Evolutionary conservation across 2,113 vertebrate genomes (phyloP).

Genomic region (Corythaeola cristata): DNA sequence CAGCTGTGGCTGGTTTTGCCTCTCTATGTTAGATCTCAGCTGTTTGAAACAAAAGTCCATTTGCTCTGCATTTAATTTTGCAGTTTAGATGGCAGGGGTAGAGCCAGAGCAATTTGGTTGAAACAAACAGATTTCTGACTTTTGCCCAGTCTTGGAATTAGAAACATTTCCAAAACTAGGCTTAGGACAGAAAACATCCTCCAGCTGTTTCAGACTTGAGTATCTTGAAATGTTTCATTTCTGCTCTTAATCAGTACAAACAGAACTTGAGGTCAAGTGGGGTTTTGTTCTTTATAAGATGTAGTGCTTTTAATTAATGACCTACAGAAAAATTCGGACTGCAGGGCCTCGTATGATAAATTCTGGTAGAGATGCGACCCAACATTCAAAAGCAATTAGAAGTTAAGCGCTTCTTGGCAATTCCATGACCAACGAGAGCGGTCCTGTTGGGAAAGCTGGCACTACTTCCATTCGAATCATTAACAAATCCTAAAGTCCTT

Average conservation of each 20-base stretch:
- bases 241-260: not conserved
- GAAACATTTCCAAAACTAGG: not conserved
- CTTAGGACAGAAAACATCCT: not conserved
- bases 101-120: not conserved
- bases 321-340: not conserved
- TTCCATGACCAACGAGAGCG: not conserved
- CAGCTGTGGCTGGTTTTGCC: not conserved
- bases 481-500: fast-evolving
- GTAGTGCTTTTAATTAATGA: not conserved
- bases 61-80: not conserved
- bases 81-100: not conserved
- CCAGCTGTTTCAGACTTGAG: not conserved
- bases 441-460: not conserved
- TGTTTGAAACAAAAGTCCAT: not conserved
- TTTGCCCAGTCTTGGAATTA: not conserved
- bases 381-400: not conserved
- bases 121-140: not conserved
- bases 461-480: not conserved
- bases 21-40: not conserved
- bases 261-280: not conserved
- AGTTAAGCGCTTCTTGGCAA: not conserved
- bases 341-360: not conserved
- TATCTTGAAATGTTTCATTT: not conserved
- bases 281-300: not conserved
- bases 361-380: not conserved